Conservation (phyloP, 2,797 vertebrate genomes). For the Rhinophrynus dorsalis region DNA sequence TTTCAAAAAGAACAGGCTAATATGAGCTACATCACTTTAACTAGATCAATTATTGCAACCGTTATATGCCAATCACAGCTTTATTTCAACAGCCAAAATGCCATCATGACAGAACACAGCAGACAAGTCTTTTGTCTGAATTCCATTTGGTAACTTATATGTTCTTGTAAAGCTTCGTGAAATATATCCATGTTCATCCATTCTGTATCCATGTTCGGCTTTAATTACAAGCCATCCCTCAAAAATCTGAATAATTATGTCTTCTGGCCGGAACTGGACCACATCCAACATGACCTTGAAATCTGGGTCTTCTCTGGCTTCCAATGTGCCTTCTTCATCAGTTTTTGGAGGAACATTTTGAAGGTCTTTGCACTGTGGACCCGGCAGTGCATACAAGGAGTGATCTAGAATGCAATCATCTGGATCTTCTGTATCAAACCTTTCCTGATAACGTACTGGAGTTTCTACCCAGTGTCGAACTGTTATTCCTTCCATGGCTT, state of each 20-base stretch:
- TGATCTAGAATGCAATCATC: constrained; percentile 69
- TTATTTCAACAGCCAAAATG: constrained; percentile 77
- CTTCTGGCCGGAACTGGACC: constrained; percentile 80
- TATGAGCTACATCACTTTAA: constrained; percentile 16
- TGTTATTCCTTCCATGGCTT: constrained; percentile 71
- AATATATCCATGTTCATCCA: constrained; percentile 81
- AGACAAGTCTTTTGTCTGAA: constrained; percentile 69
- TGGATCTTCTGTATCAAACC: constrained; percentile 62
- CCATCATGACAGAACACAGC: constrained; percentile 79
- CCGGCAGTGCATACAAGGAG: constrained; percentile 71
- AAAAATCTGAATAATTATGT: constrained; percentile 80
- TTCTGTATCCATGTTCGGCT: constrained; percentile 72
- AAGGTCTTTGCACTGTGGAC: constrained; percentile 56
- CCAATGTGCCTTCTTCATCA: rapidly evolving
- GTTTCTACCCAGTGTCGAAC: constrained; percentile 73
- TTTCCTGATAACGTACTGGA: constrained; percentile 68
- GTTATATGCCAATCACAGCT: constrained; percentile 36
- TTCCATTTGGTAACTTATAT: constrained; percentile 71
- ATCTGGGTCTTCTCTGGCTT: neutral
- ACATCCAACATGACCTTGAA: constrained; percentile 77
- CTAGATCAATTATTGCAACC: constrained; percentile 41
- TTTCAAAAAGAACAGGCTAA: neutral
- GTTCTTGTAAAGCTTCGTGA: constrained; percentile 78
- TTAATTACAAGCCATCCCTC: constrained; percentile 81
- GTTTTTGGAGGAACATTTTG: constrained; percentile 21